phyloP scores from a whole-genome alignment of 2,888 invertebrate genomes.

The Xylota sylvarum region DNA sequence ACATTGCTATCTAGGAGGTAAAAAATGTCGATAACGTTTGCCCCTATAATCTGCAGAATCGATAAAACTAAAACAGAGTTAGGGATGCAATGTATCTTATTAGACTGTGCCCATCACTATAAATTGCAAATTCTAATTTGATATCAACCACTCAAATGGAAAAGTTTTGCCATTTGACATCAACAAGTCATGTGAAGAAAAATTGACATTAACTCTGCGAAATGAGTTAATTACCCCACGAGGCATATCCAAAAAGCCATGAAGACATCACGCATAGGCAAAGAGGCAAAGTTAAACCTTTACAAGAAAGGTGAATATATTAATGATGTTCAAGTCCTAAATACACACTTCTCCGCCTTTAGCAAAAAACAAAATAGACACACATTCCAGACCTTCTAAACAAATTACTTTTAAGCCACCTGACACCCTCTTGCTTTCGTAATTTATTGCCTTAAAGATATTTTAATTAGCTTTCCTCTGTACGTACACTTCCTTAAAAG shows the following conservation, averaged over 20 bases:
- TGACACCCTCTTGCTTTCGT: neutral
- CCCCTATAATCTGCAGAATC: too few species aligned
- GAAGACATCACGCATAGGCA: neutral
- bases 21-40: too few species aligned
- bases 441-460: constrained; percentile 35
- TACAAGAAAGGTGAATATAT: neutral
- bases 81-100: too few species aligned
- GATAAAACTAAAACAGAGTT: too few species aligned
- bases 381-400: neutral
- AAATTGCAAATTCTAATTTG: too few species aligned
- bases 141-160: neutral
- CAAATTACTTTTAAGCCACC: constrained; percentile 40
- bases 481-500: neutral
- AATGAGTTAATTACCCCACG: constrained; percentile 18
- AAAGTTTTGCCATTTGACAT: too few species aligned
- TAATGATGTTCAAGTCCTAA: neutral
- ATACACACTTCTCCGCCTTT: neutral
- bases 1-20: too few species aligned
- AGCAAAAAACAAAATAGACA: neutral
- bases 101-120: too few species aligned
- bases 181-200: neutral
- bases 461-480: constrained; percentile 22
- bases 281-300: neutral
- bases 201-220: constrained; percentile 10
- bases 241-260: neutral